Percentiles rank a stretch among this genome's conserved stretches.
These are phyloP conservation scores for Drosophila vallismaia DNA, from an alignment of 2,888 invertebrate genomes.

Conservation along the genomic window DNA sequence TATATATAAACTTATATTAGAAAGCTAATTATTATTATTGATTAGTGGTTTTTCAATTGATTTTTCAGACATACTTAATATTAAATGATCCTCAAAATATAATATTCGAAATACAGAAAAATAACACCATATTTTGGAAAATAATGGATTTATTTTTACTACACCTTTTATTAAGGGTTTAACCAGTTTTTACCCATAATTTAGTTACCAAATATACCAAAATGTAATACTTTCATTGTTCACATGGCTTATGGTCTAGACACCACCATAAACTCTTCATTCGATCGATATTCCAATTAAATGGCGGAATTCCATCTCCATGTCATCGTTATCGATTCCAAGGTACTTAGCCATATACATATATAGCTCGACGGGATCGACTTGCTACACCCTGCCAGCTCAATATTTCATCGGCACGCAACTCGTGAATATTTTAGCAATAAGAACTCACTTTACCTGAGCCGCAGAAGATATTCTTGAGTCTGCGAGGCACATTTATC, in stretches of 20 bases:
- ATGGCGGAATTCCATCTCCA: conserved; percentile 4
- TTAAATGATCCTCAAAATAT: no score
- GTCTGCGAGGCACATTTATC: conserved; percentile 39
- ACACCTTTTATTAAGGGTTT: no score
- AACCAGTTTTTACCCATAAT: neutral
- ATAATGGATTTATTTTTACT: no score
- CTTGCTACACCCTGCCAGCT: conserved; percentile 1
- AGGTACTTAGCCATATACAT: conserved; percentile 13
- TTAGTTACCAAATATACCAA: no score
- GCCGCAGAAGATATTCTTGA: conserved; percentile 27
- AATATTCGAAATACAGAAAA: no score
- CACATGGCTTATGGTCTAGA: no score
- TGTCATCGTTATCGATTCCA: conserved; percentile 48
- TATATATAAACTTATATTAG: neutral
- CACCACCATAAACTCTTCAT: no score
- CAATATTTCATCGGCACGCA: conserved; percentile 33
- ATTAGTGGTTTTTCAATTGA: neutral
- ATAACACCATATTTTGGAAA: no score
- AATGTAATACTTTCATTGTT: no score
- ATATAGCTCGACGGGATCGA: neutral
- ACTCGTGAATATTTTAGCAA: conserved; percentile 48
- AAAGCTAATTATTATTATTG: neutral
- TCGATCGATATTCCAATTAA: conserved; percentile 36
- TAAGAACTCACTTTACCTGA: conserved; percentile 55
- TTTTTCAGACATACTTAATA: no score